phyloP scores from a whole-genome alignment of 2,797 vertebrate species.

The Australoheros facetus region DNA sequence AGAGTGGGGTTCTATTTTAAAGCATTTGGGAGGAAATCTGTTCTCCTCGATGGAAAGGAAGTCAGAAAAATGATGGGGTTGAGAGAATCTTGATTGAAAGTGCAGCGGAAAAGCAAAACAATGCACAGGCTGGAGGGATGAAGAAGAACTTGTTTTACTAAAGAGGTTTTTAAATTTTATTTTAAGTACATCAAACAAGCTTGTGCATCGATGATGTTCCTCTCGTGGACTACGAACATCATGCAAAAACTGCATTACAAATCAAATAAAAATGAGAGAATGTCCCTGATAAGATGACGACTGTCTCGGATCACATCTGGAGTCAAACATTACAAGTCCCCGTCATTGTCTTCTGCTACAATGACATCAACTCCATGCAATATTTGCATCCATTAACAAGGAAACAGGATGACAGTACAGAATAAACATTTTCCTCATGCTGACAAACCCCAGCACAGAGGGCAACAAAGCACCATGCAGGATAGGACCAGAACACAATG shows the following conservation, averaged over 20 bases:
- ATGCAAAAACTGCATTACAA: neutral
- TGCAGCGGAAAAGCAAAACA: conserved; percentile 23
- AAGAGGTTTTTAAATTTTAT: neutral
- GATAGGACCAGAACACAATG: conserved; percentile 61
- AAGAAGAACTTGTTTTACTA: neutral
- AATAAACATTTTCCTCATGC: conserved; percentile 48
- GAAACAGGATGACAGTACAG: conserved; percentile 41
- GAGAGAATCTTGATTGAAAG: conserved; percentile 46
- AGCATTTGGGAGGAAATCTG: conserved; percentile 40
- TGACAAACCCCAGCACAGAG: conserved; percentile 29
- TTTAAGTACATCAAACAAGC: neutral
- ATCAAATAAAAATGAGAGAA: neutral
- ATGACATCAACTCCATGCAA: neutral
- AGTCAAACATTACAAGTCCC: neutral
- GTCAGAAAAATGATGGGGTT: conserved; percentile 63
- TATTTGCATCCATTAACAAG: conserved; percentile 33
- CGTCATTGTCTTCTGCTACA: neutral
- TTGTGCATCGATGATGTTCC: neutral
- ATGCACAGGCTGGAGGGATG: conserved; percentile 21
- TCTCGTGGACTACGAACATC: neutral
- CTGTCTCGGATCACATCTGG: neutral
- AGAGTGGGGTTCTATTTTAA: conserved; percentile 11
- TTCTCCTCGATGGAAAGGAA: conserved; percentile 49
- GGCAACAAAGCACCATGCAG: conserved; percentile 48
- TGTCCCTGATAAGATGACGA: neutral